Evolutionary conservation across 2,797 vertebrate species (phyloP), one percentile per base, ranked within the genome.

Genomic region (Bovichtus diacanthus): DNA sequence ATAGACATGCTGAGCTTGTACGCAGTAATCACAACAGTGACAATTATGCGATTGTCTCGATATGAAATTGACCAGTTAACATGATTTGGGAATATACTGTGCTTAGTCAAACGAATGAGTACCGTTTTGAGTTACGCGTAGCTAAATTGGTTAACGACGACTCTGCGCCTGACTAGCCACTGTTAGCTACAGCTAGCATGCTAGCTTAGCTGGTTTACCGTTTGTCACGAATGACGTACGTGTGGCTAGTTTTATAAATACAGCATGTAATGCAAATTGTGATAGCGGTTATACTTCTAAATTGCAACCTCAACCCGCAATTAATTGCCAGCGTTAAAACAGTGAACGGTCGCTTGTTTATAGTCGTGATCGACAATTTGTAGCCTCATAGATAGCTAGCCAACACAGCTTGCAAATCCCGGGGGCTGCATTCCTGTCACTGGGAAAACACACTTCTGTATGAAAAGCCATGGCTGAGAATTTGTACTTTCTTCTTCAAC

Each of bases 191-290:
- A 39, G 31, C 67, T 75, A 73, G 56, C 43, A 60, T 39, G 55
- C 16, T 80, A 80, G 34, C 50, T 43, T 74, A 70, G 68, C 54
- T 74, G 7, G 19, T 41, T 31, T 34, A 53, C 39, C 10, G 18
- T 70, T 72, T 27, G 23, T 68, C 29, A 18, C 5, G 21, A 19
- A 18, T 36, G 1, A 23, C 23, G n/a, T 38, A 9, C 0, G 2
- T 41, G 0, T 3, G 23, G 7, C 6, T 15, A 3, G 0, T 27
- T 47, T 13, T 5, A 21, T 5, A 25, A 25, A 58, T 1, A 6
- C 3, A 55, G 5, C 15, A 15, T 36, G 19, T 1, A 1, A 25
- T n/a, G 2, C 44, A 25, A 23, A 11, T 0, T 0, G 0, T 7
- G 2, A 8, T 27, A 4, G 0, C 12, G 3, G 2, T 3, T 10